phyloP scores from a whole-genome alignment of 2,113 vertebrate species.

The Chloroceryle aenea region DNA sequence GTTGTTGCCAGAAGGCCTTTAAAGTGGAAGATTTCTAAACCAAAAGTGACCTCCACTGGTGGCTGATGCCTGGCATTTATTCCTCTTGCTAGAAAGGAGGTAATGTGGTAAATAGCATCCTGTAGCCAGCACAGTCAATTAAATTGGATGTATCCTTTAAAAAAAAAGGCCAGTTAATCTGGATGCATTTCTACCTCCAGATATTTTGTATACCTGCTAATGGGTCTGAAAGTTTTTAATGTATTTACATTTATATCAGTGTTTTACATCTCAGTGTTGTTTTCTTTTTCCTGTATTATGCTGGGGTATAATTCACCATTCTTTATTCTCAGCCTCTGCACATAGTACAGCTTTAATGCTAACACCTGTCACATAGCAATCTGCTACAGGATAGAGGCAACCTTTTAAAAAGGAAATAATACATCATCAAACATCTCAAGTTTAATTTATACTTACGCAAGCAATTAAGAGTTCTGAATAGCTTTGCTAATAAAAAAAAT shows the following conservation, averaged over 20 bases:
- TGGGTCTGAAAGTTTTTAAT: not conserved
- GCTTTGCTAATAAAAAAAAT: not conserved
- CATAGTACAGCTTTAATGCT: fast-evolving
- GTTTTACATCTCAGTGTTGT: not conserved
- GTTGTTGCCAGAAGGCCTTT: not conserved
- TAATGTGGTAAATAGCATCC: not conserved
- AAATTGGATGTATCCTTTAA: not conserved
- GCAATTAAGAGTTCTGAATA: not conserved
- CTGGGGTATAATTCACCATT: not conserved
- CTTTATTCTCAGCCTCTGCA: not conserved
- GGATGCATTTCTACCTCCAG: not conserved
- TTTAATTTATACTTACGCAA: not conserved
- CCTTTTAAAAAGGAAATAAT: not conserved
- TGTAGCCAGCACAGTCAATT: not conserved
- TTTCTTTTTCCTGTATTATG: not conserved
- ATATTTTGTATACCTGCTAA: not conserved
- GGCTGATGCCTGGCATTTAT: not conserved
- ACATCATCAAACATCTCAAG: not conserved
- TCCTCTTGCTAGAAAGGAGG: not conserved
- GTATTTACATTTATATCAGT: not conserved
- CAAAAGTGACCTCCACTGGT: constrained; percentile 65
- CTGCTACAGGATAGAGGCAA: not conserved
- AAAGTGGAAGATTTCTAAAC: not conserved
- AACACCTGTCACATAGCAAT: not conserved
- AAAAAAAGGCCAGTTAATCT: not conserved